A percentile compares a stretch with the other conserved stretches of the same genome.
These are phyloP conservation scores for Drosophila bocqueti DNA, from an alignment of 1,140 invertebrate genomes.

Conservation along the genomic window DNA sequence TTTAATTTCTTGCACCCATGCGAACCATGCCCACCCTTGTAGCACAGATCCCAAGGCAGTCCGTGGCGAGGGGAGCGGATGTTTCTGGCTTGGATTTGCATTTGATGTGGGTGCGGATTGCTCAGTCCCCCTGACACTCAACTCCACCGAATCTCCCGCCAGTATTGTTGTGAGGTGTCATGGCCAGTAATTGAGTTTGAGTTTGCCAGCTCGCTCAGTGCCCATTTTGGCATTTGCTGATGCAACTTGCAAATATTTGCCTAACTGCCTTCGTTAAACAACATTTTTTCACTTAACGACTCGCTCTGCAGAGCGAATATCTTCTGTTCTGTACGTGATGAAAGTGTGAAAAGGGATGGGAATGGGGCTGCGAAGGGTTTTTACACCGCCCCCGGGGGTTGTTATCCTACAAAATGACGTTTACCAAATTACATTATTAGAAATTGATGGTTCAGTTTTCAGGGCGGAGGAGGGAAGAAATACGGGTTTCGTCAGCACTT, in stretches of 20 bases:
- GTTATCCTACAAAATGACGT: conserved; percentile 65
- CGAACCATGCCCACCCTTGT: conserved; percentile 39
- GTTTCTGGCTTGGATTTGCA: conserved; percentile 75
- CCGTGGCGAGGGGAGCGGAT: conserved; percentile 55
- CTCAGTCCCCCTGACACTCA: conserved; percentile 25
- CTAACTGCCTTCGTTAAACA: conserved; percentile 75
- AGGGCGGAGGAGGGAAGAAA: not conserved
- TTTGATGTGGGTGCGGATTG: conserved; percentile 56
- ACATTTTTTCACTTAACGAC: conserved; percentile 15
- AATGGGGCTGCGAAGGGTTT: conserved; percentile 20
- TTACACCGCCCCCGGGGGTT: conserved; percentile 44
- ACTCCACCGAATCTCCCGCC: not conserved
- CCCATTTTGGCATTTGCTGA: conserved; percentile 69
- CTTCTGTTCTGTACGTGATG: conserved; percentile 59
- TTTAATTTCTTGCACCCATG: conserved; percentile 83
- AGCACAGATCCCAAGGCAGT: not conserved
- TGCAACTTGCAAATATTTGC: conserved; percentile 81
- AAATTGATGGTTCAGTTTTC: conserved; percentile 73
- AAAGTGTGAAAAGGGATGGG: conserved; percentile 29
- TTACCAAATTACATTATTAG: conserved; percentile 83
- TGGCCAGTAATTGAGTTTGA: conserved; percentile 80
- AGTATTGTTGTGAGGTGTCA: conserved; percentile 74
- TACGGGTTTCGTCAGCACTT: conserved; percentile 36
- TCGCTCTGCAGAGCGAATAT: conserved; percentile 60
- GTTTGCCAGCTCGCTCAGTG: conserved; percentile 45